These are phyloP conservation scores for Leptatherina wallacei DNA, from an alignment of 2,797 vertebrate genomes.

Conservation along the genomic window DNA sequence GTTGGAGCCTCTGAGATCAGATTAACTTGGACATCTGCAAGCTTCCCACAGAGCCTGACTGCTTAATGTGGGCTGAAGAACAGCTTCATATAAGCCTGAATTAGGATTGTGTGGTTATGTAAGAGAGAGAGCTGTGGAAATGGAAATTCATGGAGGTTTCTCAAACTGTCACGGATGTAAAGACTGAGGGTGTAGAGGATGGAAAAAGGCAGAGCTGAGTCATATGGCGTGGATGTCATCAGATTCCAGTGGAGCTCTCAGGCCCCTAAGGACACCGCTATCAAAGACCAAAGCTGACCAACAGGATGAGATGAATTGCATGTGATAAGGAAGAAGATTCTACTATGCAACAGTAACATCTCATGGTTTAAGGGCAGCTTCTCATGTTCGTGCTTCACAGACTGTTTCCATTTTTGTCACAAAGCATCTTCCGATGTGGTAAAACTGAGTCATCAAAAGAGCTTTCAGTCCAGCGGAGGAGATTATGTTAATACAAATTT, in stretches of 20 bases:
- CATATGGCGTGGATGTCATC: slow-evolving; percentile 15
- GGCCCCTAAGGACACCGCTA: neutral
- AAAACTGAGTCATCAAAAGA: neutral
- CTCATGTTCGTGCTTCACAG: slow-evolving; percentile 7
- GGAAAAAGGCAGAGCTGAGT: slow-evolving; percentile 22
- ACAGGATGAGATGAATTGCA: slow-evolving; percentile 2
- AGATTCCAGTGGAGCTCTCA: neutral
- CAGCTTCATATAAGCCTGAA: slow-evolving; percentile 50
- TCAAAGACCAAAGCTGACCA: slow-evolving; percentile 9
- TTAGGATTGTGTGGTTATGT: slow-evolving; percentile 69
- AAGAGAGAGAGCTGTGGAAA: slow-evolving; percentile 50
- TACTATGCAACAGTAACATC: neutral
- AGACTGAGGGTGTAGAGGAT: neutral
- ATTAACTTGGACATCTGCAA: slow-evolving; percentile 53
- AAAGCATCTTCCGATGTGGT: neutral
- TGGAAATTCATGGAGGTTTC: slow-evolving; percentile 46
- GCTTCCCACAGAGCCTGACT: slow-evolving; percentile 45
- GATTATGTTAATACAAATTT: neutral
- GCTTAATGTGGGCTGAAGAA: slow-evolving; percentile 54
- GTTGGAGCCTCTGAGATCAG: slow-evolving; percentile 50
- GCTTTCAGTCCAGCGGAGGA: neutral
- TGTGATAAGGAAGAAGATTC: slow-evolving; percentile 13
- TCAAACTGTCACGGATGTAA: slow-evolving; percentile 29
- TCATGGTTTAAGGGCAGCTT: slow-evolving; percentile 6
- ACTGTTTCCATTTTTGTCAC: slow-evolving; percentile 7